Evolutionary conservation across 2,888 invertebrate species (phyloP).

Genomic region (Slavum lentiscoides): DNA sequence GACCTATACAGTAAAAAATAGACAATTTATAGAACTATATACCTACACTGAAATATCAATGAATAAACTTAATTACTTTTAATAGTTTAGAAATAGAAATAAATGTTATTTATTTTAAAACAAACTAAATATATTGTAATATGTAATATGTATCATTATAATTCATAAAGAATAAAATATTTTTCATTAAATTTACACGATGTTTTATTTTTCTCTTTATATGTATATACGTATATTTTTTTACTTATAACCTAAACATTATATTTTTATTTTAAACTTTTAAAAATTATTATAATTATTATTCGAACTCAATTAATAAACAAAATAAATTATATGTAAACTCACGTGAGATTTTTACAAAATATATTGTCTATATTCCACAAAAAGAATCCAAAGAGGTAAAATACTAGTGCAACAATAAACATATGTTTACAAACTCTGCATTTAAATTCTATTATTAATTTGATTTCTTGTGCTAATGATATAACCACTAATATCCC

Average conservation of each 20-base stretch:
- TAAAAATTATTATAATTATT: no score
- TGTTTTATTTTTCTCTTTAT: no score
- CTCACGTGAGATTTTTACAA: conserved; percentile 59
- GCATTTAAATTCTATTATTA: conserved; percentile 56
- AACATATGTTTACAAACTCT: conserved; percentile 56
- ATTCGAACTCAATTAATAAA: no score
- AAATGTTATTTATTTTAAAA: not conserved
- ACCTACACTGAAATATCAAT: not conserved
- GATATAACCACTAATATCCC: conserved; percentile 58
- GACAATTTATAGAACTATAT: not conserved
- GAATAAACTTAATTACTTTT: not conserved
- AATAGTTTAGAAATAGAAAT: not conserved
- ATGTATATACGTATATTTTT: no score
- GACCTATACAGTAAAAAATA: conserved; percentile 55
- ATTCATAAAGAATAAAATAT: no score
- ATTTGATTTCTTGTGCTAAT: conserved; percentile 56
- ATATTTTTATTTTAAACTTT: no score
- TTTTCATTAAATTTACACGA: no score
- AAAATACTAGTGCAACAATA: conserved; percentile 57
- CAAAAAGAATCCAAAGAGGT: conserved; percentile 60
- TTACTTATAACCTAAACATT: no score
- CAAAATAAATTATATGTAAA: conserved; percentile 31
- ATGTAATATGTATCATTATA: no score
- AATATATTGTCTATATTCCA: conserved; percentile 62
- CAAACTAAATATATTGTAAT: no score